Evolutionary conservation across 2,113 vertebrate species (phyloP), one percentile per base, ranked within the genome.

Genomic region (Pholis gunnellus): DNA sequence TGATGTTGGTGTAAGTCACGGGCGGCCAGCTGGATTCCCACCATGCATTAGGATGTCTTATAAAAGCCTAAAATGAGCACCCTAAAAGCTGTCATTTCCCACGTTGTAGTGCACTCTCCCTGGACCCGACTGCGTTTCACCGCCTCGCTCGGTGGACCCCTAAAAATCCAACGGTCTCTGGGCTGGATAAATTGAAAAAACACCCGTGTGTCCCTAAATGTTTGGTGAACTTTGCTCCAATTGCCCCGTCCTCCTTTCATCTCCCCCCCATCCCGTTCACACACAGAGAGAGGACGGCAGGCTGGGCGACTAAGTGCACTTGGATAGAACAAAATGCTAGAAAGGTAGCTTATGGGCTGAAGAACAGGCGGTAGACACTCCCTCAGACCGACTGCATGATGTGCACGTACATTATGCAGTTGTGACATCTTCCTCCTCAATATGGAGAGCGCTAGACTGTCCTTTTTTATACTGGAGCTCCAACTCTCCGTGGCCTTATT

Each of bases 51-150:
- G 54, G 82, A 73, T 77, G 46, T 75, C 69, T 88, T 82, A 69
- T 90, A 85, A 92, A 93, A 91, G 91, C 80, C 86, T 79, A 59
- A 93, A 92, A 93, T 91, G 60, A 70, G 44, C 59, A 36, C 40
- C 69, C 84, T 93, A 91, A 95, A 94, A 91, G 93, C 92, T 77
- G 48, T 85, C 74, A 92, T 93, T 92, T 89, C 77, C 88, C 86
- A 69, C 44, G n/a, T 64, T 73, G 31, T 67, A 48, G 42, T 83
- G 69, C 87, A 73, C 85, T 89, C 52, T 86, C 70, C 48, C 59
- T 71, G 60, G 72, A 69, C 74, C 81, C 81, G 72, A 80, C 84
- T 87, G 74, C n/a, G 48, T 88, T 76, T 72, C 74, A 72, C 40
- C 6, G 74, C 85, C 79, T 83, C 54, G 54, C 82, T 40, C 22